These are phyloP conservation scores for Cataglyphis livida DNA, from an alignment of 2,888 invertebrate genomes.

Conservation along the genomic window DNA sequence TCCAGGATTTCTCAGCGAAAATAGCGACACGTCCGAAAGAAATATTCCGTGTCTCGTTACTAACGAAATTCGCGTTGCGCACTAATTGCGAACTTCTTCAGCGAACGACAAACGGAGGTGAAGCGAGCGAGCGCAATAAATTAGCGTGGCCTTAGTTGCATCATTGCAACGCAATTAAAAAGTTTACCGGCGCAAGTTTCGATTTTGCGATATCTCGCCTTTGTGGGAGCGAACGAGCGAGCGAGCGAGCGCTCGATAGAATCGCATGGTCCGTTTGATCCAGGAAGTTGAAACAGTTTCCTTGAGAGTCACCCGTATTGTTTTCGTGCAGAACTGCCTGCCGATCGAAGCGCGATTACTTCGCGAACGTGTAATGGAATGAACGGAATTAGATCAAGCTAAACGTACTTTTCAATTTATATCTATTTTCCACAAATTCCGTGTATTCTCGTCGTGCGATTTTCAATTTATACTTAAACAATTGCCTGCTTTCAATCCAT, in stretches of 20 bases:
- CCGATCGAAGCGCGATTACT: conserved; percentile 39
- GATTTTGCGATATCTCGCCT: conserved; percentile 34
- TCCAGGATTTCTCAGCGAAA: conserved; percentile 5
- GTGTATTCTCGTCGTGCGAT: conserved; percentile 12
- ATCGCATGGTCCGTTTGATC: conserved; percentile 51
- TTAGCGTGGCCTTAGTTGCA: conserved; percentile 42
- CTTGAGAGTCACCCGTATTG: conserved; percentile 47
- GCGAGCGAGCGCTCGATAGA: conserved; percentile 38
- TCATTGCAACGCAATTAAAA: conserved; percentile 67
- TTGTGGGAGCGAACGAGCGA: conserved; percentile 21
- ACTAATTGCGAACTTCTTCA: conserved; percentile 22
- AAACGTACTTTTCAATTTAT: conserved; percentile 52
- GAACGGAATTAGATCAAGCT: conserved; percentile 51
- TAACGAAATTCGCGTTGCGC: neutral
- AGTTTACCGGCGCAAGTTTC: conserved; percentile 51
- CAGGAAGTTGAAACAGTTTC: conserved; percentile 50
- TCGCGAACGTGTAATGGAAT: conserved; percentile 44
- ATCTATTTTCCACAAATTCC: conserved; percentile 21
- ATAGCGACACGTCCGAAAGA: conserved; percentile 6
- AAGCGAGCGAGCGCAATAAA: conserved; percentile 15
- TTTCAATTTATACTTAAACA: conserved; percentile 48
- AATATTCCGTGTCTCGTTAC: conserved; percentile 13
- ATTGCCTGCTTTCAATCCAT: conserved; percentile 21
- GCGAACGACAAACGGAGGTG: neutral
- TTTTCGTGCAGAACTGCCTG: conserved; percentile 35